Percentiles rank a stretch among this genome's conserved stretches.
Conservation (phyloP, 2,888 invertebrate species). For the Troides helena region DNA sequence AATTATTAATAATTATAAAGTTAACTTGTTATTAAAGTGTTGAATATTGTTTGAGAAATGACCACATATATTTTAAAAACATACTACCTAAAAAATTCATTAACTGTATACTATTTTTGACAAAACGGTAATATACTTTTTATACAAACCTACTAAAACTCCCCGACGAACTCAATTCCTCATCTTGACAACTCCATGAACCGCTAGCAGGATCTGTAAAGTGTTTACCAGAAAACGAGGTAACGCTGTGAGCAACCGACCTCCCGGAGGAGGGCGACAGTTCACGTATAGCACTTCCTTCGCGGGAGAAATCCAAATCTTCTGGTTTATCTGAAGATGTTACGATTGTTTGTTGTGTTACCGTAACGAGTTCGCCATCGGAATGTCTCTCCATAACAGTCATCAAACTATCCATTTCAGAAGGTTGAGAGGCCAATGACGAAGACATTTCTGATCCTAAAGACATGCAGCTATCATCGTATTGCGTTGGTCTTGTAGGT, state of each 20-base stretch:
- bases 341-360: conserved; percentile 60
- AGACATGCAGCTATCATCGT: conserved; percentile 67
- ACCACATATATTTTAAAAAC: too few species aligned
- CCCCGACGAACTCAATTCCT: conserved; percentile 76
- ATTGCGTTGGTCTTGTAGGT: conserved; percentile 56
- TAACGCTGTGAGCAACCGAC: conserved; percentile 73
- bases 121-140: neutral
- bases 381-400: conserved; percentile 70
- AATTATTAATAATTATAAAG: too few species aligned
- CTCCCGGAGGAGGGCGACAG: conserved; percentile 77
- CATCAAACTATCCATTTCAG: conserved; percentile 74
- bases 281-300: conserved; percentile 68
- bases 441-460: conserved; percentile 77
- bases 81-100: too few species aligned
- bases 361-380: conserved; percentile 73
- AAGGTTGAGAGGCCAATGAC: conserved; percentile 74
- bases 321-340: conserved; percentile 66
- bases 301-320: conserved; percentile 68
- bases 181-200: conserved; percentile 78
- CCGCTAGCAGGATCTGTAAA: conserved; percentile 80
- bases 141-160: conserved; percentile 71
- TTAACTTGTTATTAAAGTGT: too few species aligned
- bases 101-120: too few species aligned
- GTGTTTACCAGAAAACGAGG: conserved; percentile 73
- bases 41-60: too few species aligned